Evolutionary conservation across 2,888 invertebrate genomes (phyloP).

Genomic region (Furcula furcula): DNA sequence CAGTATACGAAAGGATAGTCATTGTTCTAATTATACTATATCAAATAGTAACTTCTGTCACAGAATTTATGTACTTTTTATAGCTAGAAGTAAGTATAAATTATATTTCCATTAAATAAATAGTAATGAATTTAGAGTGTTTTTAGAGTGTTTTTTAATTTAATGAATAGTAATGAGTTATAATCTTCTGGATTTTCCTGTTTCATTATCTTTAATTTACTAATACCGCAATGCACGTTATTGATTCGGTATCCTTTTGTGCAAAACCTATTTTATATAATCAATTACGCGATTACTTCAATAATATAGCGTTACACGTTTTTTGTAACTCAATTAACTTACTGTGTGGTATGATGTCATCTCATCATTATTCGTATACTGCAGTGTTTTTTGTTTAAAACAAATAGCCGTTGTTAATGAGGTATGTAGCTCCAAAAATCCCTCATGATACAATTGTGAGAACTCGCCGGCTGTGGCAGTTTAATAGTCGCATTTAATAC

Average conservation of each 20-base stretch:
- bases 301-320: background rate
- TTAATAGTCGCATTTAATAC: conserved; percentile 61
- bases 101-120: too few species aligned
- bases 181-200: background rate
- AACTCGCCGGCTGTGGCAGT: conserved; percentile 27
- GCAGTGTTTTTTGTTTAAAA: background rate
- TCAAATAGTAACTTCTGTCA: too few species aligned
- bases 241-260: background rate
- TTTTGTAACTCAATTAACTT: background rate
- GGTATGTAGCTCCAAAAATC: conserved; percentile 11
- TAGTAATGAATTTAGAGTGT: too few species aligned
- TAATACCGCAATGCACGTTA: background rate
- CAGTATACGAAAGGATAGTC: too few species aligned
- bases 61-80: too few species aligned
- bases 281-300: background rate
- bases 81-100: too few species aligned
- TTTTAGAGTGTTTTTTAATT: too few species aligned
- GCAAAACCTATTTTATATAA: too few species aligned
- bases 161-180: too few species aligned
- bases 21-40: too few species aligned
- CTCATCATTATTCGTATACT: background rate
- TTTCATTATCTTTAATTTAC: background rate
- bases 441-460: conserved; percentile 13
- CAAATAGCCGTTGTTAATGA: background rate
- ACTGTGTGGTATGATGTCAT: background rate